Evolutionary conservation across 2,797 vertebrate genomes (phyloP), one percentile per base, ranked within the genome.

Genomic region (Lacerta bilineata): DNA sequence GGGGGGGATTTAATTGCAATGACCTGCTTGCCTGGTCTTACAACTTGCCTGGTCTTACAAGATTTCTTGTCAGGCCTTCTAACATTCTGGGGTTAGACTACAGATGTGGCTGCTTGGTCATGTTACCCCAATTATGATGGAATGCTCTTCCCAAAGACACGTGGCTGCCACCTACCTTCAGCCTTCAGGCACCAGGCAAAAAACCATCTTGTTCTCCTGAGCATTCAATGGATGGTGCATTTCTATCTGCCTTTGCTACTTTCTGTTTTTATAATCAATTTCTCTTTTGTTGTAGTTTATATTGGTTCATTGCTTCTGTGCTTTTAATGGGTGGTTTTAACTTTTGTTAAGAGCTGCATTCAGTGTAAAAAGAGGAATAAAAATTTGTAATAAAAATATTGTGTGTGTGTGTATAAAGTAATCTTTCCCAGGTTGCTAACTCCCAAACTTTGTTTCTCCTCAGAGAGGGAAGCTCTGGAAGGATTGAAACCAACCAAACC

Each of bases 401-500:
- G 33, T 33, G 33, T 33, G 33, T 33, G 33, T 33, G 33, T 33
- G 33, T 33, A 33, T 33, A 33, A 78, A n/a, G 7, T 33, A 27
- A 4, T 20, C n/a, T 36, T 72, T 68, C 10, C 10, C 18, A 55
- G 8, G 41, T 43, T 85, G n/a, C 43, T 41, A 39, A 72, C 11
- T 11, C 71, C n/a, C 80, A 55, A 76, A 82, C 29, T 0, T 8
- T 0, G 0, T 81, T 79, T 81, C 66, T 68, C 0, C 0, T 33
- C 88, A 96, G 95, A 80, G 41, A 39, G 55, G 0, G 43, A 23
- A 0, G 8, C 23, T 0, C 87, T 92, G 90, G 78, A 94, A 80
- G 43, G 93, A 79, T 39, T 4, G 0, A 72, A 83, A n/a, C 2
- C 5, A 10, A 29, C 8, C 4, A 92, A 71, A 29, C 95, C 92